Percentiles rank a stretch among this genome's conserved stretches.
phyloP scores from a whole-genome alignment of 2,113 vertebrate species.

The Poeciliopsis retropinna region DNA sequence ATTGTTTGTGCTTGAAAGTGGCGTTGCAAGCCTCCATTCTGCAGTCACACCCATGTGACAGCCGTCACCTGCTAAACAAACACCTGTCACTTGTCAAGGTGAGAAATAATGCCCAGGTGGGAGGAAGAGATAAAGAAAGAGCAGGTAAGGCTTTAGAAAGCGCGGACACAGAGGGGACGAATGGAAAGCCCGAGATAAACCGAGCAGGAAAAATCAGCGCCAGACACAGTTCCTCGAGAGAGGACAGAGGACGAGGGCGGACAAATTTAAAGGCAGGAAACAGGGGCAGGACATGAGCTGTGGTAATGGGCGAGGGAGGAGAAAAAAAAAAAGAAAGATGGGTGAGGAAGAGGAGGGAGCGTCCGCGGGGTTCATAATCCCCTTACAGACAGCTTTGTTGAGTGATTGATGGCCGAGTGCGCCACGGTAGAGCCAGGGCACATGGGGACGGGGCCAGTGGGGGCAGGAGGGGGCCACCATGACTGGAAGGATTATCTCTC shows the following conservation, averaged over 20 bases:
- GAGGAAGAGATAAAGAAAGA: slow-evolving; percentile 62
- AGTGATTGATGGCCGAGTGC: slow-evolving; percentile 80
- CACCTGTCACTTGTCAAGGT: slow-evolving; percentile 57
- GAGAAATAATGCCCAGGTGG: slow-evolving; percentile 50
- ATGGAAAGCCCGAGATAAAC: slow-evolving; percentile 68
- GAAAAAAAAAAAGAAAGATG: slow-evolving; percentile 17
- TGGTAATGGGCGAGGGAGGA: slow-evolving; percentile 1
- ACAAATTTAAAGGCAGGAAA: slow-evolving; percentile 33
- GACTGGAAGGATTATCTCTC: slow-evolving; percentile 77
- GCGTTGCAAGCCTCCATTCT: not conserved
- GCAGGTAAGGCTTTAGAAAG: slow-evolving; percentile 42
- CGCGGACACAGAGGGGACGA: slow-evolving; percentile 54
- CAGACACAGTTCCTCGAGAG: slow-evolving; percentile 46
- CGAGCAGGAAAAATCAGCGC: slow-evolving; percentile 27
- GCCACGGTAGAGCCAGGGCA: slow-evolving; percentile 61
- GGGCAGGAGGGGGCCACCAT: slow-evolving; percentile 40
- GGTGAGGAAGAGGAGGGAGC: slow-evolving; percentile 43
- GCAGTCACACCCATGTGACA: slow-evolving; percentile 4
- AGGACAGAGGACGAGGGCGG: slow-evolving; percentile 37
- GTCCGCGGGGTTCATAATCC: slow-evolving; percentile 75
- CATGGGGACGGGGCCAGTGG: slow-evolving; percentile 22
- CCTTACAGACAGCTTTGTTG: slow-evolving; percentile 82
- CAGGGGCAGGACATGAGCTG: slow-evolving; percentile 4
- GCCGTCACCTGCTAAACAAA: slow-evolving; percentile 32
- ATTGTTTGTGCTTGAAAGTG: not conserved